Conservation (phyloP, 2,113 vertebrate genomes). For the Menidia beryllina region DNA sequence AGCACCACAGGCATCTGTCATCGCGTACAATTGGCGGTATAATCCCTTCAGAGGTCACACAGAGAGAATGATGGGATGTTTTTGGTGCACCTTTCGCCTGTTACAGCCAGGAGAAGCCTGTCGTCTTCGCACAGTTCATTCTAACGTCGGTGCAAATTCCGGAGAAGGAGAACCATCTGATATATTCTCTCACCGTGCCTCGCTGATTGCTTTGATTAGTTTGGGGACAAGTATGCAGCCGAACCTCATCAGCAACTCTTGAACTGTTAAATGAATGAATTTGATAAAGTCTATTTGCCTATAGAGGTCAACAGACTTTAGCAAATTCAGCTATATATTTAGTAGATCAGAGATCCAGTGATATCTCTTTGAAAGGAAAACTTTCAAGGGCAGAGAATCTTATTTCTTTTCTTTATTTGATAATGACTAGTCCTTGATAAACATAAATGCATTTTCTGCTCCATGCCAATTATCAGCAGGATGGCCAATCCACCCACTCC, state of each 20-base stretch:
- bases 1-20: slow-evolving; percentile 38
- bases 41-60: slow-evolving; percentile 58
- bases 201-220: slow-evolving; percentile 27
- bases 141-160: slow-evolving; percentile 53
- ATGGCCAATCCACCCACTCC: too few species aligned
- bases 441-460: too few species aligned
- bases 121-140: slow-evolving; percentile 25
- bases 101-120: slow-evolving; percentile 27
- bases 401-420: too few species aligned
- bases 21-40: slow-evolving; percentile 52
- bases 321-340: too few species aligned
- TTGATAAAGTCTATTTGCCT: too few species aligned
- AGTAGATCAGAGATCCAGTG: too few species aligned
- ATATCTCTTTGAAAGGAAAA: too few species aligned
- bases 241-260: slow-evolving; percentile 3
- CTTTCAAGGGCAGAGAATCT: too few species aligned
- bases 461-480: too few species aligned
- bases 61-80: slow-evolving; percentile 58
- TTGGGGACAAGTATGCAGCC: slow-evolving; percentile 6
- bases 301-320: too few species aligned
- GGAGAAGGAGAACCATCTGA: slow-evolving; percentile 47
- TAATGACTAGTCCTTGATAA: too few species aligned
- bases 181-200: slow-evolving; percentile 42
- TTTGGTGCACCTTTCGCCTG: slow-evolving; percentile 52
- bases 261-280: not conserved